Conservation (phyloP, 2,888 invertebrate species). For the Drosophila setosimentum region DNA sequence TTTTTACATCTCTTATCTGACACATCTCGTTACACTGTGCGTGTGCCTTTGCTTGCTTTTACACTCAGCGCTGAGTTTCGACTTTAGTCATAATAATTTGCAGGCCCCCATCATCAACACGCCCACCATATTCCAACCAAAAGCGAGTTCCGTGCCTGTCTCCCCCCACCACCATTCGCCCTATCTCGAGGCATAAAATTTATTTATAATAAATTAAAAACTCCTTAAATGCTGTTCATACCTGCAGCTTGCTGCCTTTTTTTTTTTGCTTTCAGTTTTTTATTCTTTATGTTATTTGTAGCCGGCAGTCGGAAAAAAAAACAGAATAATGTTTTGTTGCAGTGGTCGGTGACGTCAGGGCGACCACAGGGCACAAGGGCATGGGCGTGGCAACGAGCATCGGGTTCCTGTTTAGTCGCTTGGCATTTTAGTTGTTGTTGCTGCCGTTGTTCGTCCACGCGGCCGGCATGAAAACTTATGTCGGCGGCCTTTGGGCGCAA, state of each 20-base stretch:
- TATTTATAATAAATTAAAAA: slow-evolving; percentile 84
- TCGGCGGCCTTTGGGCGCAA: slow-evolving; percentile 84
- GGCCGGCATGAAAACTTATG: slow-evolving; percentile 82
- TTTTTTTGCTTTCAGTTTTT: slow-evolving; percentile 35
- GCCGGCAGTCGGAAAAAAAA: slow-evolving; percentile 52
- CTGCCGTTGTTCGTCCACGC: slow-evolving; percentile 71
- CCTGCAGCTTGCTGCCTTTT: slow-evolving; percentile 55
- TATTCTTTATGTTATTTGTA: slow-evolving; percentile 58
- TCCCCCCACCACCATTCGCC: slow-evolving; percentile 2
- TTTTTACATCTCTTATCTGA: slow-evolving; percentile 7
- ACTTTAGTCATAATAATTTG: slow-evolving; percentile 67
- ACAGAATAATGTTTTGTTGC: slow-evolving; percentile 53
- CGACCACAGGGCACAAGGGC: slow-evolving; percentile 36
- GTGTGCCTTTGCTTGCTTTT: slow-evolving; percentile 12
- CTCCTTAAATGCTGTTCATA: slow-evolving; percentile 81
- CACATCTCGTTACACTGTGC: slow-evolving; percentile 37
- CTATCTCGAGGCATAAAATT: slow-evolving; percentile 56
- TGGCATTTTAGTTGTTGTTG: slow-evolving; percentile 51
- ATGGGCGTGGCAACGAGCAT: slow-evolving; percentile 54
- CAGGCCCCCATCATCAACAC: slow-evolving; percentile 77
- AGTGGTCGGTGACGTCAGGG: slow-evolving; percentile 36
- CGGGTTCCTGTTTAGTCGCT: slow-evolving; percentile 64
- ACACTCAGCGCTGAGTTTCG: slow-evolving; percentile 20
- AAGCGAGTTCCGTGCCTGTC: slow-evolving; percentile 21
- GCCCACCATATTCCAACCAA: slow-evolving; percentile 61